Base-by-base conservation (phyloP, 2,113 vertebrate species). In the Furnarius figulus region DNA sequence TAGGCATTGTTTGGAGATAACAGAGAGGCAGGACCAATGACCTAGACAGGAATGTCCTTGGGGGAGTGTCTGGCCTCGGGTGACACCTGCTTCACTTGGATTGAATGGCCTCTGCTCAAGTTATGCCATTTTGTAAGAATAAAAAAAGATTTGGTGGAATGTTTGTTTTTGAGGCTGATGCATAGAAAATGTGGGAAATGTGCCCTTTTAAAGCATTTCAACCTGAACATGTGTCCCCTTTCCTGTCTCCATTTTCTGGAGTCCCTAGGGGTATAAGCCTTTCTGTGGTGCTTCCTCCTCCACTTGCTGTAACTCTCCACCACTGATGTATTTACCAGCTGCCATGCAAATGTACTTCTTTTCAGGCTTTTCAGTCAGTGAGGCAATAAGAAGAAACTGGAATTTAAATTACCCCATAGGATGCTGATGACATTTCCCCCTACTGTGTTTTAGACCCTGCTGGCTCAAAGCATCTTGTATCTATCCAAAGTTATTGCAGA, bases 401-500 rank as follows among this genome's bases (percentile, higher is more conserved):
- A 53, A 73, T 92, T 90, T 92, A 78, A 82, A 68, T 70, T 31
- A 68, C 22, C n/a, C 18, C 1, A 0, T 58, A 56, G 37, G 21
- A 62, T 77, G 76, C 22, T 87, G 42, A 94, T 49, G 52, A 30
- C 11, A 17, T 79, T 88, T 93, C 23, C 58, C n/a, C 20, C 42
- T 85, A 14, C 52, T 58, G 21, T 27, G 23, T 83, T 95, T 94
- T 66, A 63, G 76, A 81, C 15, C 52, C 40, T 9, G 18, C 27
- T 81, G 66, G 72, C 58, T 94, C 21, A 68, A 90, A 46, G 66
- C 87, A 39, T 85, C 90, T 75, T 84, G 59, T 31, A 40, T 86
- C 66, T 87, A n/a, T 47, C 50, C 93, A 70, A 40, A 96, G 88
- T 76, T 92, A 75, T 46, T 87, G 72, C 63, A 92, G 89, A 92